phyloP scores from a whole-genome alignment of 92 coral and sea anemone species.

The Porites divaricata region DNA sequence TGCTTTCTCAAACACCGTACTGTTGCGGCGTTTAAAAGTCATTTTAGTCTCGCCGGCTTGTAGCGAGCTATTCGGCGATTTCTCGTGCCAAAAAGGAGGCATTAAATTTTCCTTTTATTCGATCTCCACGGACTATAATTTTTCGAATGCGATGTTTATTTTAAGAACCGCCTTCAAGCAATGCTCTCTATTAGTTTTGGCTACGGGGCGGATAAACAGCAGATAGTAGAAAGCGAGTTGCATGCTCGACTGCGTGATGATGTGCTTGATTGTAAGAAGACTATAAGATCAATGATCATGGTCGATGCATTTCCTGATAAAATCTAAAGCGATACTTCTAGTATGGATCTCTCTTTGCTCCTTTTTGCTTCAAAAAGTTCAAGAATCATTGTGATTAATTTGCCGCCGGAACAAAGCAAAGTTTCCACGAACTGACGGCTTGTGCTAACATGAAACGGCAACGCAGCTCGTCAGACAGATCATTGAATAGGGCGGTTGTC shows the following conservation, averaged over 20 bases:
- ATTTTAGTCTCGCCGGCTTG: not conserved
- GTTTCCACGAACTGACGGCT: not conserved
- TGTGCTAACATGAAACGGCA: not conserved
- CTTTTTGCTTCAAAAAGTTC: not conserved
- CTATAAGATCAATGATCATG: constrained; percentile 17
- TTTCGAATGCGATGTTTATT: constrained; percentile 11
- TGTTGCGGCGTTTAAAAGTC: not conserved
- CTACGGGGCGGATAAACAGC: constrained; percentile 10
- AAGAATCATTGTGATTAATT: not conserved
- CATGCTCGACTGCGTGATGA: constrained; percentile 1
- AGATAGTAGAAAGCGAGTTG: constrained; percentile 9
- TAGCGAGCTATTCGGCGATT: constrained; percentile 14
- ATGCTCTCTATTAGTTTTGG: constrained; percentile 20
- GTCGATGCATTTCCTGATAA: constrained; percentile 28
- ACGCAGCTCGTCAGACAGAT: not conserved
- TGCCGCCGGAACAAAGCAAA: not conserved
- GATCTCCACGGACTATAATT: not conserved
- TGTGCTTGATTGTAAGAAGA: constrained; percentile 10
- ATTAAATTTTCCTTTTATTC: not conserved
- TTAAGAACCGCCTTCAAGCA: constrained; percentile 3
- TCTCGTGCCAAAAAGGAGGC: constrained; percentile 14
- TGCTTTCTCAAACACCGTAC: constrained; percentile 26
- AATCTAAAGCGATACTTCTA: constrained; percentile 33
- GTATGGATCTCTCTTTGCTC: not conserved
- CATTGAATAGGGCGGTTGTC: not conserved